These are phyloP conservation scores for Cenopis cana DNA, from an alignment of 2,888 invertebrate species.

Conservation along the genomic window DNA sequence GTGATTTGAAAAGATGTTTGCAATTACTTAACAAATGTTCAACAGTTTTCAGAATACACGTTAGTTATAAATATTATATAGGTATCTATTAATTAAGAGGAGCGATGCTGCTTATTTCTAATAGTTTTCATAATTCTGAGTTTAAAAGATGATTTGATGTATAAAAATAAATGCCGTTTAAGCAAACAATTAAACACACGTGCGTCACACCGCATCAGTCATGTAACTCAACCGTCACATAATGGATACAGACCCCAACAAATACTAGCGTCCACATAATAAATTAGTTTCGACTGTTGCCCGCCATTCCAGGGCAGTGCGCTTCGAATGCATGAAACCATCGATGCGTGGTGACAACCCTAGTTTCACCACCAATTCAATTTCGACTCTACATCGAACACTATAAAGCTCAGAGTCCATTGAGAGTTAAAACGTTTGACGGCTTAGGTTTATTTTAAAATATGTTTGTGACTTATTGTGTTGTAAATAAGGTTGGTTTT, in stretches of 20 bases:
- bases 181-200: neutral
- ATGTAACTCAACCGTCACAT: constrained; percentile 7
- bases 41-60: too few species aligned
- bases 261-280: constrained; percentile 32
- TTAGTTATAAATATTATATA: too few species aligned
- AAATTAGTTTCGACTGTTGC: constrained; percentile 34
- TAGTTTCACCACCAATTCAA: neutral
- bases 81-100: too few species aligned
- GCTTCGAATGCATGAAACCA: constrained; percentile 28
- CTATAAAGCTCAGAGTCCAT: neutral
- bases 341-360: constrained; percentile 28
- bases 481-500: constrained; percentile 6
- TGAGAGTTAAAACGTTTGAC: neutral
- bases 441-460: neutral
- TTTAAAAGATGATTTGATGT: too few species aligned
- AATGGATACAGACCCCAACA: constrained; percentile 21
- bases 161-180: neutral
- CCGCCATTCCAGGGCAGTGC: constrained; percentile 27
- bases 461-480: neutral
- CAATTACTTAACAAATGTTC: too few species aligned
- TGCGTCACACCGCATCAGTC: neutral
- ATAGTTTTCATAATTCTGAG: too few species aligned
- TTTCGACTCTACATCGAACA: neutral
- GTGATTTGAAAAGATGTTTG: too few species aligned
- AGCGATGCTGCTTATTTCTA: too few species aligned